Evolutionary conservation across 35 echinoderm and acorn worm species (phyloP).

Genomic region (Apostichopus californicus): DNA sequence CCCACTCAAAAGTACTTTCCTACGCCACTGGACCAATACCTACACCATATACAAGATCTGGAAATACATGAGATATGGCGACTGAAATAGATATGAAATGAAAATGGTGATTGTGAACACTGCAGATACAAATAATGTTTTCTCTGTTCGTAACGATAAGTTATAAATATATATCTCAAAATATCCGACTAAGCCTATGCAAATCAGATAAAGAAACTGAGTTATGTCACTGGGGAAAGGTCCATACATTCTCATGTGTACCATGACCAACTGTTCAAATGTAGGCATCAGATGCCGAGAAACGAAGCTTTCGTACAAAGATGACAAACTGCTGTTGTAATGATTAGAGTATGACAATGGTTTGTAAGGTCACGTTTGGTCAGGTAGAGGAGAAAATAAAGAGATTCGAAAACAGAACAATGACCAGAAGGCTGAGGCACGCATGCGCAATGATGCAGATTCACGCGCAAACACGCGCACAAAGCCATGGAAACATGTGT

Average conservation of each 20-base stretch:
- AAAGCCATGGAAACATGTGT: neutral
- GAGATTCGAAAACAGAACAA: neutral
- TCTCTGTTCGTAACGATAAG: neutral
- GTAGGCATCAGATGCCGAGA: too few species aligned
- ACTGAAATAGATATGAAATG: neutral
- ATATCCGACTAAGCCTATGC: neutral
- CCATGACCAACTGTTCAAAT: too few species aligned
- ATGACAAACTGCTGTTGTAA: too few species aligned
- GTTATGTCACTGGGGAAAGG: neutral
- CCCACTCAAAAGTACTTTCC: too few species aligned
- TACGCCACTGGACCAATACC: neutral
- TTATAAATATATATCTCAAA: neutral
- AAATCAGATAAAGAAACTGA: neutral
- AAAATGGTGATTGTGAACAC: neutral
- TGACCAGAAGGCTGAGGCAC: neutral
- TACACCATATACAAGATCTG: neutral
- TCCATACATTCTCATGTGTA: neutral
- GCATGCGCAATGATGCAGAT: neutral
- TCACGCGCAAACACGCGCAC: neutral
- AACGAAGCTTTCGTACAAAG: too few species aligned
- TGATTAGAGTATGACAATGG: too few species aligned
- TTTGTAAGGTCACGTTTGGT: too few species aligned
- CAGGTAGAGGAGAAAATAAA: neutral
- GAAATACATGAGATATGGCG: neutral
- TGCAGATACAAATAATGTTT: neutral